A percentile compares a stretch with the other conserved stretches of the same genome.
These are phyloP conservation scores for Pecten maximus DNA, from an alignment of 2,888 invertebrate genomes.

Conservation along the genomic window DNA sequence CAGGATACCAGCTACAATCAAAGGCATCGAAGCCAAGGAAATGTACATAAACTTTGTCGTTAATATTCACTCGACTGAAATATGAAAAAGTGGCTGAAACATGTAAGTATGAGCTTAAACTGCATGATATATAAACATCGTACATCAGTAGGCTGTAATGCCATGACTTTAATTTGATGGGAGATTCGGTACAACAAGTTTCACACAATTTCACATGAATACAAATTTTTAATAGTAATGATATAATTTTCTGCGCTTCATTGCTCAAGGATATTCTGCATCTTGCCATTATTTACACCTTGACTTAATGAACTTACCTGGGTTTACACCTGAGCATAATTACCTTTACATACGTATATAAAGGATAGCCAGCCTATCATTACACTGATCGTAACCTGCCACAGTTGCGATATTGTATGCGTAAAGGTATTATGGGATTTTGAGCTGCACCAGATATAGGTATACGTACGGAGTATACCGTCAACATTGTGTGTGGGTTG, in stretches of 20 bases:
- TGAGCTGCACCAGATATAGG: no score
- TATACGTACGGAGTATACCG: no score
- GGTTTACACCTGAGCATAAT: not conserved
- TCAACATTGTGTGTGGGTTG: no score
- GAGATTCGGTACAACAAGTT: not conserved
- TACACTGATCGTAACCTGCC: not conserved
- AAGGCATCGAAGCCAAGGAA: no score
- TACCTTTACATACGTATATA: not conserved
- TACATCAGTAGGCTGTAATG: not conserved
- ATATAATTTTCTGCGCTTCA: not conserved
- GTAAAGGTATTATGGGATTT: not conserved
- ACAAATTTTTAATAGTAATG: constrained; percentile 1
- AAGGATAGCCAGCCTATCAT: not conserved
- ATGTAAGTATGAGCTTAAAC: not conserved
- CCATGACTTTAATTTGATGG: not conserved
- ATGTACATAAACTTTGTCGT: not conserved
- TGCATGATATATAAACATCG: not conserved
- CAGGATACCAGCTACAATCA: no score
- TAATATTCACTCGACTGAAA: not conserved
- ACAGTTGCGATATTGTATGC: not conserved
- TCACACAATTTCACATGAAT: constrained; percentile 30
- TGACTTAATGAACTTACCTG: not conserved
- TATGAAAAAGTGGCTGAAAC: not conserved
- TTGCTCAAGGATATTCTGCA: not conserved
- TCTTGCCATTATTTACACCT: not conserved